Conservation (phyloP, 2,113 vertebrate genomes). For the Microtus oregoni region DNA sequence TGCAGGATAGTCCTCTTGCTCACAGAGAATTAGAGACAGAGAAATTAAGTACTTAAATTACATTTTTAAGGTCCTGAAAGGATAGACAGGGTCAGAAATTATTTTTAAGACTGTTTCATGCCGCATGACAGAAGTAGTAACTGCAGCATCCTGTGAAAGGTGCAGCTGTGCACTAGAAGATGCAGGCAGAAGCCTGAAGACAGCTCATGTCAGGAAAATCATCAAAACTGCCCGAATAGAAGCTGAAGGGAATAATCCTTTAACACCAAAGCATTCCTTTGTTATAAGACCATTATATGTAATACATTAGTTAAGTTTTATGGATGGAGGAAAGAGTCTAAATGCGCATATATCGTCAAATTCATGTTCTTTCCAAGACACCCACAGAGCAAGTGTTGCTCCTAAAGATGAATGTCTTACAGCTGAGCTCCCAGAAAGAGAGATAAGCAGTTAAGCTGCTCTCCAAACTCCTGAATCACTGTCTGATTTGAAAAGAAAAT, state of each 20-base stretch:
- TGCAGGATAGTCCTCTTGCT: not conserved
- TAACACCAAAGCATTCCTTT: slow-evolving; percentile 29
- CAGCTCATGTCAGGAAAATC: not conserved
- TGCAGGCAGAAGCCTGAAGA: not conserved
- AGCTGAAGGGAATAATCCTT: slow-evolving; percentile 17
- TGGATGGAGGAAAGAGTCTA: slow-evolving; percentile 45
- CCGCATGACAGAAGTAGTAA: not conserved
- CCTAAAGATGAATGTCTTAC: slow-evolving; percentile 43
- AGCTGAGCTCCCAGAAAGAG: slow-evolving; percentile 15
- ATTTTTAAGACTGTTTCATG: not conserved
- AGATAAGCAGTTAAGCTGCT: slow-evolving; percentile 27
- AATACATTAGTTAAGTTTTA: slow-evolving; percentile 28
- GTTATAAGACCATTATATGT: not conserved
- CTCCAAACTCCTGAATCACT: not conserved
- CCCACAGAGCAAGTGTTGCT: slow-evolving; percentile 70
- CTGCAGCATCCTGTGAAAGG: not conserved
- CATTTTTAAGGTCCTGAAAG: not conserved
- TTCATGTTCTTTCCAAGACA: slow-evolving; percentile 29
- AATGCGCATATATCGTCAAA: slow-evolving; percentile 11
- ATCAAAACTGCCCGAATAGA: not conserved
- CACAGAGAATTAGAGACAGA: not conserved
- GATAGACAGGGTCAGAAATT: not conserved
- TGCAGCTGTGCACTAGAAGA: no score
- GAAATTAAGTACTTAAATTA: not conserved
- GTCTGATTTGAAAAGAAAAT: slow-evolving; percentile 27